phyloP scores from a whole-genome alignment of 2,113 vertebrate genomes.

The Microtus ochrogaster region DNA sequence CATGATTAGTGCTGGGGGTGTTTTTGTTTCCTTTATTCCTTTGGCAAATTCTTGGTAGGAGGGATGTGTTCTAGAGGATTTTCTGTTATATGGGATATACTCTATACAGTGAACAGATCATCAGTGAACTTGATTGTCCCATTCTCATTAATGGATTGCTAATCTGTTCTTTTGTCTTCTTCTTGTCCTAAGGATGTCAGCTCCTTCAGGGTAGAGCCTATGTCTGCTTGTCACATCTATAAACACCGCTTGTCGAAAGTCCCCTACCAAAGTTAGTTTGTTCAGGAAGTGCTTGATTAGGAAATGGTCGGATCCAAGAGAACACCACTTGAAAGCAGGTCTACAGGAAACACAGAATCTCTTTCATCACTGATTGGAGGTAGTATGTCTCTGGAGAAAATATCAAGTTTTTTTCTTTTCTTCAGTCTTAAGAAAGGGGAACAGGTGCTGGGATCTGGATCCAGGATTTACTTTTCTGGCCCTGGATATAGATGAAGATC shows the following conservation, averaged over 20 bases:
- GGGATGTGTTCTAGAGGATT: not conserved
- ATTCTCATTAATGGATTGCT: not conserved
- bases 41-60: not conserved
- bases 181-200: not conserved
- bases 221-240: not conserved
- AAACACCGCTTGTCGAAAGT: not conserved
- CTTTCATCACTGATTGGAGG: not conserved
- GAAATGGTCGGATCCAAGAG: not conserved
- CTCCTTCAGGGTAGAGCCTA: not conserved
- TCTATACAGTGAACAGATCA: not conserved
- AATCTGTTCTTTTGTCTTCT: not conserved
- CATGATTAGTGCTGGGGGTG: not conserved
- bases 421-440: conserved; percentile 16
- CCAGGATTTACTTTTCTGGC: conserved; percentile 10
- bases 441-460: not conserved
- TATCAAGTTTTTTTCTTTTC: not conserved
- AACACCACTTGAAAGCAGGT: not conserved
- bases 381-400: not conserved
- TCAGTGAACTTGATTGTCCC: not conserved
- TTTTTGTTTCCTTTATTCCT: conserved; percentile 3
- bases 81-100: not conserved
- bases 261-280: not conserved
- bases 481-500: not conserved
- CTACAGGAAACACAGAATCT: not conserved
- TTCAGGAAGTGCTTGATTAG: conserved; percentile 2